Evolutionary conservation across 2,888 invertebrate species (phyloP), one percentile per base, ranked within the genome.

Genomic region (Dolomedes plantarius): DNA sequence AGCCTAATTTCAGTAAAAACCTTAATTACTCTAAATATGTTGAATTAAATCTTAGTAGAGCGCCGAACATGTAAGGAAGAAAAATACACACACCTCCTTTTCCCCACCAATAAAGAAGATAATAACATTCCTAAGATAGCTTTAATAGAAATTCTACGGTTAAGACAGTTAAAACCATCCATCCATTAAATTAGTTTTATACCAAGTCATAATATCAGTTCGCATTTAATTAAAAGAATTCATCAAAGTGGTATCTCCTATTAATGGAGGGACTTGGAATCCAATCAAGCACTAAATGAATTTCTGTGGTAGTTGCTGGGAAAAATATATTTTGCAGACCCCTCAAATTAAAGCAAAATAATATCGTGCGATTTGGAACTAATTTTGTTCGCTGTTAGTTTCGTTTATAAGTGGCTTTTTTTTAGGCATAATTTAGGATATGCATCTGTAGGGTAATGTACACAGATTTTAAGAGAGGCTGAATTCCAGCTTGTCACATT

Each of bases 141-240:
- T 56, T 56, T 56, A 23, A 56, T 56, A 23, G 41, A 56, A 56
- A 56, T 56, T 23, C 23, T 16, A 23, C 56, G 3, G 56, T 56
- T 56, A 23, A 23, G 23, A 56, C 56, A 19, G 23, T 56, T 56
- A 23, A 56, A 23, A 56, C 23, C 11, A 56, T 56, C 56, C 56
- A 56, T 56, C 56, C 23, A 23, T 56, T 56, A 56, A 56, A 56
- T 56, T 56, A 56, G 23, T 56, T 56, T 56, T 56, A 56, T 56
- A 56, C 56, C 23, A 56, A 56, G 56, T 23, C 56, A 56, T 56
- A 56, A 56, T 56, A 56, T 56, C 23, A 56, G 56, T 56, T 56
- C 23, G 23, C 19, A 56, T 56, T 56, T 56, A 56, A 56, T 56
- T 56, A 56, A 56, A 56, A 56, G 23, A 56, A 23, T 56, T 56